Evolutionary conservation across 2,113 vertebrate species (phyloP).

Genomic region (Channa maculata): DNA sequence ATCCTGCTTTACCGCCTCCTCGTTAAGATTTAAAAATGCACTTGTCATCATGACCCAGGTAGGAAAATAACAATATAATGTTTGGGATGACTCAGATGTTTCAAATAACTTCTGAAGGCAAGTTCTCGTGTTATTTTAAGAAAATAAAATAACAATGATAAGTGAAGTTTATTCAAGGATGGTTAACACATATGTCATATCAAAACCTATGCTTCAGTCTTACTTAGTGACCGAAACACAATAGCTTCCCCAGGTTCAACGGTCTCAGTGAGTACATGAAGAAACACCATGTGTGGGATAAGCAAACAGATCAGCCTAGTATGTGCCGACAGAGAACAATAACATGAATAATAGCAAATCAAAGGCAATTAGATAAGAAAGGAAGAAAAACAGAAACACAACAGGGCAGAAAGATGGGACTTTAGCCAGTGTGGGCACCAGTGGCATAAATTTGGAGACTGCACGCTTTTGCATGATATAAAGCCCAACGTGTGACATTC

Average conservation of each 20-base stretch:
- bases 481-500: constrained; percentile 7
- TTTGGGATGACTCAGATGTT: no score
- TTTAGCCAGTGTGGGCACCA: constrained; percentile 35
- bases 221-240: no score
- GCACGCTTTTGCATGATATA: constrained; percentile 25
- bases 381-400: constrained; percentile 26
- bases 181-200: no score
- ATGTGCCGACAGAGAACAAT: constrained; percentile 38
- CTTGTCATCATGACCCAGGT: background rate
- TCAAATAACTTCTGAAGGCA: no score
- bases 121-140: no score
- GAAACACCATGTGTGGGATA: no score
- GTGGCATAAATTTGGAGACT: constrained; percentile 8
- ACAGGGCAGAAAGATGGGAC: constrained; percentile 41
- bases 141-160: no score
- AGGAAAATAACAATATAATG: constrained; percentile 25
- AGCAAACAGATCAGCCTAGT: constrained; percentile 25
- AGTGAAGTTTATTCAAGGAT: no score
- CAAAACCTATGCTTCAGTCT: no score
- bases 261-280: no score
- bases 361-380: constrained; percentile 42
- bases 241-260: no score
- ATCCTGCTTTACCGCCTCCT: constrained; percentile 14
- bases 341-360: constrained; percentile 37
- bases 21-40: background rate